Base-by-base conservation (phyloP, 2,113 vertebrate genomes). In the Morphnarchus princeps region DNA sequence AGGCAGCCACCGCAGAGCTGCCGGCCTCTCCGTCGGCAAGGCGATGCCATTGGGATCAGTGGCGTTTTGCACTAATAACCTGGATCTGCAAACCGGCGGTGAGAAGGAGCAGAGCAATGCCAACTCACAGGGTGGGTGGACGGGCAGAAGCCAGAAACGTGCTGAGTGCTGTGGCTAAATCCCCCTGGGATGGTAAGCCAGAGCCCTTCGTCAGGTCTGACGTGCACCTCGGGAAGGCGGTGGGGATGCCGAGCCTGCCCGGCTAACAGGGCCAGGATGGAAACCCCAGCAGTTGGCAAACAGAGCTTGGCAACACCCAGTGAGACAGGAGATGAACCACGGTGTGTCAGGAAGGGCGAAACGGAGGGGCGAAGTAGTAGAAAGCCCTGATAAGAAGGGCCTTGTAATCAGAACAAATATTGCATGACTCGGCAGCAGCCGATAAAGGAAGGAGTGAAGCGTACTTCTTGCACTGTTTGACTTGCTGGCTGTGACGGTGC, bases 401-500 rank as follows among this genome's bases (percentile, higher is more conserved):
- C 28, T 22, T 40, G 49, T 49, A 80, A 65, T 19, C 86, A 89
- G 93, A 86, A 42, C 83, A 95, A 96, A 95, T 29, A 89, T 0
- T 18, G 83, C 50, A 45, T 92, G 80, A 94, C 42, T 89, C 67
- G 76, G 62, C 90, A 79, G 88, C 52, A 76, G 18, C 9, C 57
- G 16, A 29, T 28, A 2, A 34, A 90, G 76, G 93, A 95, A 73
- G 79, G 66, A 66, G 38, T 16, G 7, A 40, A 81, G 45, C 31
- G 19, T 52, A 31, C 67, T 63, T 43, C 79, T 65, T 14, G 63
- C 54, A 32, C 24, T 26, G 32, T 82, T 40, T 58, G 72, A 14
- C 40, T 34, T 34, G 24, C 38, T 0, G 8, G 26, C 36, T 63
- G 43, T 0, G 2, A 19, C 3, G 7, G 77, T 0, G 3, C 87